Evolutionary conservation across 2,113 vertebrate species (phyloP).

Genomic region (Myxocyprinus asiaticus): DNA sequence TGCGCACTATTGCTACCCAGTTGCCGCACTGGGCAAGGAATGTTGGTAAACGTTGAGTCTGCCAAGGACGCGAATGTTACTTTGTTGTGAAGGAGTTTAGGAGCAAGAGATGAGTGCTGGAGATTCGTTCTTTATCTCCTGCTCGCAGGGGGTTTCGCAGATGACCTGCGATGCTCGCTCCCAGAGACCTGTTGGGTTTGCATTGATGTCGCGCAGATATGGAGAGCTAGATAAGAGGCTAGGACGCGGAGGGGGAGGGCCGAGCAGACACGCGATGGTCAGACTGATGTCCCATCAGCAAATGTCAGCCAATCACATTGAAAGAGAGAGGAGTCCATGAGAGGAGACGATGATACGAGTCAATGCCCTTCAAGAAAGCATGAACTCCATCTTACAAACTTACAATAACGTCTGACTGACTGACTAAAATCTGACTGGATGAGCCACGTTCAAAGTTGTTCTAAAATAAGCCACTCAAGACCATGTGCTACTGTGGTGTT

Average conservation of each 20-base stretch:
- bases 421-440: too few species aligned
- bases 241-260: neutral
- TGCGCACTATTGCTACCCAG: too few species aligned
- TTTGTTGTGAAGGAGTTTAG: conserved; percentile 33
- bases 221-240: conserved; percentile 36
- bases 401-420: too few species aligned
- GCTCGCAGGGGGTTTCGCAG: conserved; percentile 11
- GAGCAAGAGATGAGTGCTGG: conserved; percentile 25
- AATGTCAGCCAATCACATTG: conserved; percentile 25
- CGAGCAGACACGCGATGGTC: conserved; percentile 1
- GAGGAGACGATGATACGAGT: neutral
- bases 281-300: conserved; percentile 13
- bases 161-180: neutral
- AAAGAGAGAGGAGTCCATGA: neutral
- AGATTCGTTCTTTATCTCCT: conserved; percentile 47
- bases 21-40: neutral
- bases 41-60: neutral
- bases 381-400: too few species aligned
- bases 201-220: conserved; percentile 46
- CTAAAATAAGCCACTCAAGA: too few species aligned
- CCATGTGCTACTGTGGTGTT: too few species aligned
- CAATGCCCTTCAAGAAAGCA: too few species aligned
- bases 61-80: neutral
- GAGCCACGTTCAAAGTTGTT: too few species aligned
- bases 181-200: conserved; percentile 44